A percentile compares a stretch with the other conserved stretches of the same genome.
These are phyloP conservation scores for Camponotus vicinus DNA, from an alignment of 1,140 invertebrate species.

Conservation along the genomic window DNA sequence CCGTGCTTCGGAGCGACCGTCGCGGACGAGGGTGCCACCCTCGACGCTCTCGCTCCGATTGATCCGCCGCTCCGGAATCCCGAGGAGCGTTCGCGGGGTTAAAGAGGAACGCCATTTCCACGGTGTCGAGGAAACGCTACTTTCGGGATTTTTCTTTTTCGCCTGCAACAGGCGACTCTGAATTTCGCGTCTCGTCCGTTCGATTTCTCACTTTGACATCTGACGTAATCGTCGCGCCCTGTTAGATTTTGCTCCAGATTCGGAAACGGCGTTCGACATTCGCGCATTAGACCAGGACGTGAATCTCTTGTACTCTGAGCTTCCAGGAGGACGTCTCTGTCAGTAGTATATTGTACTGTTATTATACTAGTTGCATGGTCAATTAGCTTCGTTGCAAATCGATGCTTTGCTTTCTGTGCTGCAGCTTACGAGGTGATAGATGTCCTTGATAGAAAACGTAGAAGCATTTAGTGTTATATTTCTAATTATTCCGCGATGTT, in stretches of 20 bases:
- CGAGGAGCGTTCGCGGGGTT: background rate
- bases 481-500: slow-evolving; percentile 4
- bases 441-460: background rate
- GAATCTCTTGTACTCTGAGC: background rate
- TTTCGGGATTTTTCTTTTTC: background rate
- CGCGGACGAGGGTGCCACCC: slow-evolving; percentile 40
- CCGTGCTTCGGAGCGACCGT: background rate
- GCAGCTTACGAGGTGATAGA: background rate
- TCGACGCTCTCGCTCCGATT: slow-evolving; percentile 37
- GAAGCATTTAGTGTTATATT: background rate
- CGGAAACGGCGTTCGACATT: background rate
- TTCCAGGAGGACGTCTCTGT: background rate
- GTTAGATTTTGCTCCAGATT: background rate
- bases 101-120: background rate
- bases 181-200: background rate
- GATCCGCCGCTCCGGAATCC: slow-evolving; percentile 43
- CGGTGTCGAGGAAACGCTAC: too few species aligned
- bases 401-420: background rate
- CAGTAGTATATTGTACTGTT: too few species aligned
- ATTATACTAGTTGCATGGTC: slow-evolving; percentile 4
- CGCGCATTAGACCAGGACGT: background rate
- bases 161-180: slow-evolving; percentile 5
- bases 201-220: background rate
- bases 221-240: slow-evolving; percentile 3
- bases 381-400: slow-evolving; percentile 1